Conservation (phyloP, 2,888 invertebrate genomes). For the Macrosiphum euphorbiae region DNA sequence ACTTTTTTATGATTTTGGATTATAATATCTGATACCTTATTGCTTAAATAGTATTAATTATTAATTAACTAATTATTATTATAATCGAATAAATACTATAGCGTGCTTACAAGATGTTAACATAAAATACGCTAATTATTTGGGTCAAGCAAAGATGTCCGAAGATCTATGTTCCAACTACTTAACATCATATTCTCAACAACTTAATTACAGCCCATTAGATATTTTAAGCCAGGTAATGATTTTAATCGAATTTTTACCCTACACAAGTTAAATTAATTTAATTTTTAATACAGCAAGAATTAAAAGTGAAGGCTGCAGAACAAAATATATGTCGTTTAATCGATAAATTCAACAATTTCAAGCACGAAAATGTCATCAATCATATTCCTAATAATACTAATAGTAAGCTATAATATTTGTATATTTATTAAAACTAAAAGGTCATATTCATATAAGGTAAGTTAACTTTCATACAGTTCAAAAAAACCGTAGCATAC, state of each 20-base stretch:
- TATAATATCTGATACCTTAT: background rate
- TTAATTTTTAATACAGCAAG: constrained; percentile 42
- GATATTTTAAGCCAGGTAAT: constrained; percentile 41
- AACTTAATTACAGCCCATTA: constrained; percentile 6
- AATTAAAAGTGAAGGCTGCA: constrained; percentile 42
- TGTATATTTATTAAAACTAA: background rate
- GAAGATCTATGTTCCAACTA: background rate
- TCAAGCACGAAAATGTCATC: background rate
- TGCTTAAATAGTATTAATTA: background rate
- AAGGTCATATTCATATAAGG: no score
- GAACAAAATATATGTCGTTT: constrained; percentile 52
- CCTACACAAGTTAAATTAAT: background rate
- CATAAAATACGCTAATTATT: constrained; percentile 34
- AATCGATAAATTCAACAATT: constrained; percentile 38
- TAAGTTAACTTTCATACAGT: background rate
- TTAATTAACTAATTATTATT: background rate
- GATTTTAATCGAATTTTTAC: background rate
- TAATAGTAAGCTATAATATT: constrained; percentile 40
- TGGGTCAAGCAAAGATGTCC: constrained; percentile 12
- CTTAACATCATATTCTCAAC: background rate
- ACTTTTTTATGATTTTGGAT: background rate
- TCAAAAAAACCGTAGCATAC: no score
- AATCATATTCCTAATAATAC: background rate
- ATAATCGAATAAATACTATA: background rate
- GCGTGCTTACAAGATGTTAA: constrained; percentile 19